Evolutionary conservation across 2,888 invertebrate species (phyloP).

Genomic region (Camponotus fellah): DNA sequence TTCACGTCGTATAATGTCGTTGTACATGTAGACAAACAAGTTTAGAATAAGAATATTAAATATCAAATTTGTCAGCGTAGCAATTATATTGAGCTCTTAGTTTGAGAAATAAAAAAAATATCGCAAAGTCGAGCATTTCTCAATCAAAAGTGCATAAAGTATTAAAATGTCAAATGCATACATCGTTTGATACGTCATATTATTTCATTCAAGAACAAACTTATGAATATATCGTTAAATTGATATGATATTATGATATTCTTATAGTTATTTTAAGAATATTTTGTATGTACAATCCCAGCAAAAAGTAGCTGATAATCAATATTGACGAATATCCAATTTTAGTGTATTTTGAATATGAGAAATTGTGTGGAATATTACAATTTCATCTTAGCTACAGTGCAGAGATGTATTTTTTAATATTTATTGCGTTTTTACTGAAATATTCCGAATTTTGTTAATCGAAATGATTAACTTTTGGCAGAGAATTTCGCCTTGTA

Average conservation of each 20-base stretch:
- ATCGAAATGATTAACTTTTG: no score
- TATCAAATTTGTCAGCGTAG: not conserved
- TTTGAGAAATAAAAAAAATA: not conserved
- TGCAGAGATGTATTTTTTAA: no score
- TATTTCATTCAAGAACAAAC: not conserved
- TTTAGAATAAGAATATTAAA: conserved; percentile 21
- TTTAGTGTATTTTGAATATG: no score
- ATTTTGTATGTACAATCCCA: no score
- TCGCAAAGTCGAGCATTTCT: conserved; percentile 11
- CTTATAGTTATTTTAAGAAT: no score
- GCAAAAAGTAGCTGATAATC: no score
- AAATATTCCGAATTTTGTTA: no score
- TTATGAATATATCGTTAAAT: conserved; percentile 8
- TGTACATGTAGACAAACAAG: not conserved
- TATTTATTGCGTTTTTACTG: no score
- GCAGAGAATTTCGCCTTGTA: no score
- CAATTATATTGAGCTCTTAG: not conserved
- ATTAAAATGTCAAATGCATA: conserved; percentile 3
- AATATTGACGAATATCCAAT: no score
- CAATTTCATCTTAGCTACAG: no score
- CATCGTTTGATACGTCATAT: not conserved
- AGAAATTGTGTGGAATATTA: no score
- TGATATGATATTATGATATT: not conserved
- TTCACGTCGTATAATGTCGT: not conserved
- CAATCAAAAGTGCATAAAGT: not conserved